These are phyloP conservation scores for Aphrophora alni DNA, from an alignment of 2,888 invertebrate species.

Conservation along the genomic window DNA sequence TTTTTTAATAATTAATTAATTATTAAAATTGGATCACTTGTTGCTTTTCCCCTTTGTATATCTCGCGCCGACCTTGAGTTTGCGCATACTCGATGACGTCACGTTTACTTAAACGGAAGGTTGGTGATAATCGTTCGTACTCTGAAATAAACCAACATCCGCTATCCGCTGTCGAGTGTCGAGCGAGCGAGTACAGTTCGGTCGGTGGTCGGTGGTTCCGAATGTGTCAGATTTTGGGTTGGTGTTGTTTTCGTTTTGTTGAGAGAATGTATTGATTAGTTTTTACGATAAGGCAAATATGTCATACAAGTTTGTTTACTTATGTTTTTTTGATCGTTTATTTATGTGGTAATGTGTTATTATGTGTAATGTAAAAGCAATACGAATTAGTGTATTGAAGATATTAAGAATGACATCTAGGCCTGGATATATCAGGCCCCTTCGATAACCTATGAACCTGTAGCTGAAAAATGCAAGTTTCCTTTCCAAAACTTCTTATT, in stretches of 20 bases:
- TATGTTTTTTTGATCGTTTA: constrained; percentile 2
- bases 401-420: constrained; percentile 19
- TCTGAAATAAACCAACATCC: constrained; percentile 3
- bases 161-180: not conserved
- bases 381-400: not conserved
- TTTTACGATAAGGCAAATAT: constrained; percentile 6
- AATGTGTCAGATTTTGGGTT: constrained; percentile 34
- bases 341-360: constrained; percentile 16
- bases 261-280: not conserved
- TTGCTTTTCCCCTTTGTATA: constrained; percentile 1
- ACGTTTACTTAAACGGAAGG: constrained; percentile 16
- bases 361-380: constrained; percentile 18
- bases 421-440: constrained; percentile 38
- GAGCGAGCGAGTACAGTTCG: constrained; percentile 21
- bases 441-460: constrained; percentile 43
- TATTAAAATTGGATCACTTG: not conserved
- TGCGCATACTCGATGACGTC: not conserved
- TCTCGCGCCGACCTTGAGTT: not conserved
- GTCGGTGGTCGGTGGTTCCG: constrained; percentile 22
- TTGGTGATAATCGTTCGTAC: not conserved
- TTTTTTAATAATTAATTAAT: too few species aligned
- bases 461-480: constrained; percentile 17
- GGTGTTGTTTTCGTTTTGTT: not conserved
- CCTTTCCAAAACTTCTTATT: not conserved
- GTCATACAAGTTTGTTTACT: not conserved